These are phyloP conservation scores for Tragelaphus strepsiceros DNA, from an alignment of 2,113 vertebrate species.

Conservation along the genomic window DNA sequence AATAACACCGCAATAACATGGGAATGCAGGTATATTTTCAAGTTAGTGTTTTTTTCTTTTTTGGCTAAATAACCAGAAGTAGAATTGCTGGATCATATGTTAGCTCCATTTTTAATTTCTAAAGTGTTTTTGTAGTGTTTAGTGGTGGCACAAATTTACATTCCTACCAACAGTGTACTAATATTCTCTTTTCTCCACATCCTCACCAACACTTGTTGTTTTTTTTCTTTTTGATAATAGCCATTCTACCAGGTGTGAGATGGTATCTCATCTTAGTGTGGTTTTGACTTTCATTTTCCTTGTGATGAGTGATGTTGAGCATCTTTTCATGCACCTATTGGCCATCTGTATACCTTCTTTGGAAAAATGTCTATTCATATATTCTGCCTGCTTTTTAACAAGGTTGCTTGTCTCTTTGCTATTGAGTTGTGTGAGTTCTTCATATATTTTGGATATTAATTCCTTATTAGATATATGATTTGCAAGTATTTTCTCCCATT, in stretches of 20 bases:
- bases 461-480: not conserved
- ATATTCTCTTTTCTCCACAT: not conserved
- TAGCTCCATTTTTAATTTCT: not conserved
- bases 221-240: not conserved
- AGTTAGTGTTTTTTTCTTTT: not conserved
- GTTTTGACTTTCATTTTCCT: not conserved
- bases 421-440: not conserved
- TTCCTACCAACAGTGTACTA: not conserved
- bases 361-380: not conserved
- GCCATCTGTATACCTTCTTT: not conserved
- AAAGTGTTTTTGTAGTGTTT: not conserved
- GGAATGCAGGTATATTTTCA: not conserved
- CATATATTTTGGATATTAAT: not conserved
- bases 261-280: not conserved
- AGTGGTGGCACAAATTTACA: not conserved
- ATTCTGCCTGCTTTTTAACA: not conserved
- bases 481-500: not conserved
- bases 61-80: not conserved
- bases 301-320: not conserved
- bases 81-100: not conserved
- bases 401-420: not conserved
- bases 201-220: not conserved
- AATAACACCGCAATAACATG: not conserved
- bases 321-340: not conserved
- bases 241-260: not conserved